phyloP scores from a whole-genome alignment of 1,140 invertebrate species.

The Drosophila ambigua region DNA sequence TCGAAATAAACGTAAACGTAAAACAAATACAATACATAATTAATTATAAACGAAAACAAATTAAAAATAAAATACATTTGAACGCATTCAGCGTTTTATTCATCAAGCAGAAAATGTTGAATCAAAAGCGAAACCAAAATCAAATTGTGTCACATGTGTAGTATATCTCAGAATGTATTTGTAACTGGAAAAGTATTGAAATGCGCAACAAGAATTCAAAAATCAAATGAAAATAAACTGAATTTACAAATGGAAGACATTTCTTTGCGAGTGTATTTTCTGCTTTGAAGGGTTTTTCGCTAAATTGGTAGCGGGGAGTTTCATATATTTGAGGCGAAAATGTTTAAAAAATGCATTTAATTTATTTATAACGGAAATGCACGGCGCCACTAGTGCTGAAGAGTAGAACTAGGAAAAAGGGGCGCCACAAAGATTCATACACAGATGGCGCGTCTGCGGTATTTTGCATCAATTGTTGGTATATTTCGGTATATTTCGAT shows the following conservation, averaged over 20 bases:
- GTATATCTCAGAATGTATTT: constrained; percentile 77
- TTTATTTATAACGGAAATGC: no score
- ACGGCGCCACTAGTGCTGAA: no score
- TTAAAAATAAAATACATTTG: constrained; percentile 57
- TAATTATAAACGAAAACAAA: constrained; percentile 49
- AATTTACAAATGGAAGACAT: constrained; percentile 71
- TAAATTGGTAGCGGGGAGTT: no score
- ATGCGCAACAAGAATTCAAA: constrained; percentile 56
- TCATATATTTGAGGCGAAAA: no score
- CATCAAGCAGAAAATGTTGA: constrained; percentile 75
- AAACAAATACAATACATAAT: constrained; percentile 18
- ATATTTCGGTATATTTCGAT: no score
- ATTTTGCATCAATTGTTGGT: no score
- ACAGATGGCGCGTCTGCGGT: no score
- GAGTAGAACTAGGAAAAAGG: no score
- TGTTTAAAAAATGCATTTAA: no score
- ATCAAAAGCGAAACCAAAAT: constrained; percentile 70
- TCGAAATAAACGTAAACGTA: constrained; percentile 47
- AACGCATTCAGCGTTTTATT: constrained; percentile 77
- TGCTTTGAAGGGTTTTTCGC: no score
- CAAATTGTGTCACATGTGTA: constrained; percentile 78
- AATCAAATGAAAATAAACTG: constrained; percentile 76
- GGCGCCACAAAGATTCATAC: no score
- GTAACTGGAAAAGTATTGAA: constrained; percentile 72
- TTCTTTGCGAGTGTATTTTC: neutral